Base-by-base conservation (phyloP, 2,888 invertebrate species). In the Tenthredo amoena region DNA sequence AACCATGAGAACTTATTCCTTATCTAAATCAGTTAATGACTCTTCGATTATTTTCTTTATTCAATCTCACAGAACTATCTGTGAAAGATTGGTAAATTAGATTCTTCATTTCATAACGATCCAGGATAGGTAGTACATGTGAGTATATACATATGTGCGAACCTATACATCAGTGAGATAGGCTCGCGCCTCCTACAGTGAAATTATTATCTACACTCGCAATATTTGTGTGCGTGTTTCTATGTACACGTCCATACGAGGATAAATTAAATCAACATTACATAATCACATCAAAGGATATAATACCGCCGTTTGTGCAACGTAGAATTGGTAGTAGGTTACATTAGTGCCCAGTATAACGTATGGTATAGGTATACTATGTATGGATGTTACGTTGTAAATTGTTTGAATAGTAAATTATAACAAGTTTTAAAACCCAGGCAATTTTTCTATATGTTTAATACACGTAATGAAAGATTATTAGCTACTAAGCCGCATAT, bases 261-360 rank as follows among this genome's bases (percentile, higher is more conserved):
- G 26, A 79, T 55, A 79, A 55, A 55, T 79, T 79, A 76, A 76
- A 76, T 76, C 76, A 76, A 76, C 47, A 76, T 76, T 76, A 76
- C 76, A 76, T 76, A 76, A 76, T 40, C 76, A 76, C 76, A 76
- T 76, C 76, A 76, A 76, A 76, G 76, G 76, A 71, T 47, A 47
- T 12, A 15, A 40, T 47, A 47, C 76, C 76, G 76, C 76, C 76
- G 76, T 47, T n/a, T 26, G 21, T 26, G 15, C n/a, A 21, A n/a
- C 15, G 12, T 10, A 47, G 76, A n/a, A 21, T 76, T 72, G 34
- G 18, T 71, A 71, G 34, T 37, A 9, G 37, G 34, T 71, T 26
- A 71, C 31, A 34, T 62, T 62, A 26, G 58, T 58, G 21, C 58
- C 58, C 2, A 18, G 68, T 68, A 68, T 68, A 68, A 5, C 5